A percentile compares a stretch with the other conserved stretches of the same genome.
phyloP scores from a whole-genome alignment of 2,113 vertebrate species.

The Lates calcarifer region DNA sequence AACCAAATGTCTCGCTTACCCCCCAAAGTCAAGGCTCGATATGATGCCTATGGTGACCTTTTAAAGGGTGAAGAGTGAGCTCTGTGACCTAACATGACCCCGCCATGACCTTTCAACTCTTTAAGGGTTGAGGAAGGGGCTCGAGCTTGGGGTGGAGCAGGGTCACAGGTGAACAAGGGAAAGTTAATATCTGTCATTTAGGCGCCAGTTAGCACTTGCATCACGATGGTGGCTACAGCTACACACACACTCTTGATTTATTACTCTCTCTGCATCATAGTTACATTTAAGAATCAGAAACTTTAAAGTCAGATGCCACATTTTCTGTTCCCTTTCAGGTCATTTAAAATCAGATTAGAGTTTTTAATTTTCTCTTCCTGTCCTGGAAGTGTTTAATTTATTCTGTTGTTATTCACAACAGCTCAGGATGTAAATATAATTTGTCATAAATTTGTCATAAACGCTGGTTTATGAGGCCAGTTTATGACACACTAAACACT shows the following conservation, averaged over 20 bases:
- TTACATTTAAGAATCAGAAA: not conserved
- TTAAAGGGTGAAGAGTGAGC: constrained; percentile 57
- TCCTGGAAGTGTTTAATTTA: not conserved
- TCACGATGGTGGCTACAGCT: constrained; percentile 24
- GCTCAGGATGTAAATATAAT: constrained; percentile 12
- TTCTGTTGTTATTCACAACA: constrained; percentile 26
- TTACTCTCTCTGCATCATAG: not conserved
- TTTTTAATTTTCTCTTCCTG: not conserved
- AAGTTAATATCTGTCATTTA: constrained; percentile 76
- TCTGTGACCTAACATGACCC: constrained; percentile 76
- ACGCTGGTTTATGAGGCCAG: constrained; percentile 35
- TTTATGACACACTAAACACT: constrained; percentile 41
- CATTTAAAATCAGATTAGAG: not conserved
- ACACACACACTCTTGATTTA: not conserved
- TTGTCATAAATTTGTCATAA: constrained; percentile 31
- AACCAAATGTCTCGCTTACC: constrained; percentile 50
- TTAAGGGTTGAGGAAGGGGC: constrained; percentile 55
- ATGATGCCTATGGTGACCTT: constrained; percentile 55
- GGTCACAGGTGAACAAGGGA: constrained; percentile 75
- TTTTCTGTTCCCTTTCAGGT: constrained; percentile 1
- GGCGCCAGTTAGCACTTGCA: constrained; percentile 57
- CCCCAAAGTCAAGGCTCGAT: constrained; percentile 48
- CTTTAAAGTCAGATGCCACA: not conserved
- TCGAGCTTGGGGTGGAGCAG: constrained; percentile 32
- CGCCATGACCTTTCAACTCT: constrained; percentile 61